A percentile compares a stretch with the other conserved stretches of the same genome.
Evolutionary conservation across 2,888 invertebrate species (phyloP).

Genomic region (Scaeva pyrastri): DNA sequence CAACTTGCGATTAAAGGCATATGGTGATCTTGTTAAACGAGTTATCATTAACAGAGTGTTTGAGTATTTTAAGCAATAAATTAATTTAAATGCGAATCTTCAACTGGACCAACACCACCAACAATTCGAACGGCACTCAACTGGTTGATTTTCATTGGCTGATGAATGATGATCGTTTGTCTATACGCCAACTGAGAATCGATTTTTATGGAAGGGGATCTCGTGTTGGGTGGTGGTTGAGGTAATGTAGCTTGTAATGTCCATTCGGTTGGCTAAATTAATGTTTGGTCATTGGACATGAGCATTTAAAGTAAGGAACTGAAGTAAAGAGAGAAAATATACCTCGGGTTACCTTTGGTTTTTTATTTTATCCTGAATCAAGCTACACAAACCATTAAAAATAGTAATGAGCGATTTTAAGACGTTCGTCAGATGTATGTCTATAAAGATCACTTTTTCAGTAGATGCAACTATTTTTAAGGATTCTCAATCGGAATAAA

Average conservation of each 20-base stretch:
- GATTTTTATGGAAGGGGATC: constrained; percentile 2
- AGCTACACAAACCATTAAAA: too few relatives aligned
- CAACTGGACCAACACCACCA: constrained; percentile 37
- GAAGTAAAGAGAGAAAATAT: neutral
- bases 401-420: too few relatives aligned
- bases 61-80: constrained; percentile 65
- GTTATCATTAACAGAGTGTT: constrained; percentile 66
- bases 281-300: neutral
- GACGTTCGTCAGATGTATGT: too few relatives aligned
- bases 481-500: too few relatives aligned
- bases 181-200: neutral
- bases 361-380: too few relatives aligned
- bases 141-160: constrained; percentile 60
- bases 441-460: too few relatives aligned
- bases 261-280: neutral
- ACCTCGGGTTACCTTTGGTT: too few relatives aligned
- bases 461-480: too few relatives aligned
- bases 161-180: neutral
- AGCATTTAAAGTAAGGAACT: neutral
- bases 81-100: constrained; percentile 67
- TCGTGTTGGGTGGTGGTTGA: constrained; percentile 11
- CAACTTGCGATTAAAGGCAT: constrained; percentile 41
- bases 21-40: constrained; percentile 68
- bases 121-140: constrained; percentile 13
- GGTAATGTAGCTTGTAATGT: neutral